Evolutionary conservation across 2,113 vertebrate species (phyloP).

Genomic region (Chamaetylas fuelleborni): DNA sequence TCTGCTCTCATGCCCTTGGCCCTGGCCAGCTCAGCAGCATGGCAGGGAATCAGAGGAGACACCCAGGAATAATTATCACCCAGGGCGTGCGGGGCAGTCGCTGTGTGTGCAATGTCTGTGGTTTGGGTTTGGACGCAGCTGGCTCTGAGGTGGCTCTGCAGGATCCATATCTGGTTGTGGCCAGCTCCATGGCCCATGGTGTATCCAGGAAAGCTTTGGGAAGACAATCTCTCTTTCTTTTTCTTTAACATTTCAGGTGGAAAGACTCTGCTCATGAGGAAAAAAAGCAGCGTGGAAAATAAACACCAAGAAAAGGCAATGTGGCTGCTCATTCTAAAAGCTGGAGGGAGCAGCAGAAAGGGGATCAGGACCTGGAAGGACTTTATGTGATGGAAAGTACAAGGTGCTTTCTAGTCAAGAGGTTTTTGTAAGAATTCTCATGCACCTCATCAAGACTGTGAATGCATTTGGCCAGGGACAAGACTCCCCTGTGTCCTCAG

Average conservation of each 20-base stretch:
- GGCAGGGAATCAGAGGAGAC: background rate
- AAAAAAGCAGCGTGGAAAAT: background rate
- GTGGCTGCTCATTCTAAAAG: background rate
- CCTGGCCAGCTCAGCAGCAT: background rate
- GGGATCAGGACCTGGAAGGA: background rate
- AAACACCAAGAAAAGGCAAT: background rate
- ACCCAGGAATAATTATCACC: conserved; percentile 2
- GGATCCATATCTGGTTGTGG: background rate
- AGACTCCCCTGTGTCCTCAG: background rate
- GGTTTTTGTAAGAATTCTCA: background rate
- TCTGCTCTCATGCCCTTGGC: conserved; percentile 16
- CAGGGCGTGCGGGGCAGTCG: background rate
- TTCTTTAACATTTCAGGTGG: background rate
- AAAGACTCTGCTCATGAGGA: background rate
- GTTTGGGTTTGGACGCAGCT: conserved; percentile 3
- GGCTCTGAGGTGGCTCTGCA: background rate
- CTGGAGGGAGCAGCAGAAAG: background rate
- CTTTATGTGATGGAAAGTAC: background rate
- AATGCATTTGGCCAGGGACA: background rate
- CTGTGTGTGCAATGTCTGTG: conserved; percentile 11
- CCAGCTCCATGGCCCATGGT: background rate
- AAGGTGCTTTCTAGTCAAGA: background rate
- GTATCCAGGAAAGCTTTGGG: background rate
- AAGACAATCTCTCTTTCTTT: background rate
- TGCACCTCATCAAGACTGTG: background rate